A percentile compares a stretch with the other conserved stretches of the same genome.
Conservation (phyloP, 2,113 vertebrate genomes). For the Plecturocebus donacophilus region DNA sequence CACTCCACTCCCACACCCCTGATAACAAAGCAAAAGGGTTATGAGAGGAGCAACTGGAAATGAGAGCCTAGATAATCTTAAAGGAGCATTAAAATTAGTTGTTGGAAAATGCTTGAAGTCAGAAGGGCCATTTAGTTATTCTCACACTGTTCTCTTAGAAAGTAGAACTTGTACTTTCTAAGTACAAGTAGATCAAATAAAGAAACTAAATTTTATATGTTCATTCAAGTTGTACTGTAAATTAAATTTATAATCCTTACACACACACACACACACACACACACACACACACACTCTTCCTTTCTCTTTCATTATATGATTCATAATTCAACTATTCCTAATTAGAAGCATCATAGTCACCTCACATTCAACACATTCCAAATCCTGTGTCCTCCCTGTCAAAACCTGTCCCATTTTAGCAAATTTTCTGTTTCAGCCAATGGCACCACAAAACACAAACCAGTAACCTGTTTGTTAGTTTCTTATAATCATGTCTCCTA, state of each 20-base stretch:
- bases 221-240: slow-evolving; percentile 12
- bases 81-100: background rate
- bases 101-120: slow-evolving; percentile 24
- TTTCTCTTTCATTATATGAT: background rate
- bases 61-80: background rate
- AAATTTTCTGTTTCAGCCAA: background rate
- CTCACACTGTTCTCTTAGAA: background rate
- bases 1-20: background rate
- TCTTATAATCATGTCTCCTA: background rate
- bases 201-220: background rate
- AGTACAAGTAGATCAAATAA: background rate
- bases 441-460: background rate
- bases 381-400: background rate
- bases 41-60: background rate
- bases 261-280: background rate
- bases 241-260: background rate
- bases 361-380: background rate
- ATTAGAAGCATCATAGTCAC: background rate
- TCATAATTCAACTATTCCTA: background rate
- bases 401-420: background rate
- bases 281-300: no score
- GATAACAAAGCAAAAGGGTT: background rate
- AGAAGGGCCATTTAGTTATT: background rate
- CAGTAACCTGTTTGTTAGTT: background rate
- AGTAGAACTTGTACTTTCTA: background rate